Evolutionary conservation across 2,888 invertebrate genomes (phyloP).

Genomic region (Junonia oenone): DNA sequence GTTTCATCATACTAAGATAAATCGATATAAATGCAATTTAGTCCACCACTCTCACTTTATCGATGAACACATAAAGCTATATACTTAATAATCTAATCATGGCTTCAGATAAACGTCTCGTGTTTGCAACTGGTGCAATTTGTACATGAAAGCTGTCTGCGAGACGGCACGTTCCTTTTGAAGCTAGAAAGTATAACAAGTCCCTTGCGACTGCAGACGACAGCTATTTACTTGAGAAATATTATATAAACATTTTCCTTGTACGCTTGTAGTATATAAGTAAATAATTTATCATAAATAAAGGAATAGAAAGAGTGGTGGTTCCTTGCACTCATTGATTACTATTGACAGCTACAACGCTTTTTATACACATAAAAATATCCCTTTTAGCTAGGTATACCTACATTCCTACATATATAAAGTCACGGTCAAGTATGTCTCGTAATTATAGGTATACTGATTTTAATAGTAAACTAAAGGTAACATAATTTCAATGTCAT

Average conservation of each 20-base stretch:
- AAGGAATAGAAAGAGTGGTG: no score
- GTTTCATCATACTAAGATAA: neutral
- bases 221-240: slow-evolving; percentile 25
- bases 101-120: slow-evolving; percentile 12
- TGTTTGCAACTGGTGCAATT: slow-evolving; percentile 21
- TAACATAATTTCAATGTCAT: no score
- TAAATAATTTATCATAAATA: neutral
- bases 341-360: no score
- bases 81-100: slow-evolving; percentile 4
- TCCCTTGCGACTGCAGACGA: slow-evolving; percentile 26
- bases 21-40: neutral
- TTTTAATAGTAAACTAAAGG: no score
- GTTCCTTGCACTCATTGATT: neutral
- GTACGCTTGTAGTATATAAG: neutral
- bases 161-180: slow-evolving; percentile 39
- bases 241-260: slow-evolving; percentile 18
- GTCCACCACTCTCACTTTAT: neutral
- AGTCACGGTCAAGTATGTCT: no score
- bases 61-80: neutral
- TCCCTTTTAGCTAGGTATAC: no score
- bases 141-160: slow-evolving; percentile 42
- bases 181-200: slow-evolving; percentile 43
- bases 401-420: no score
- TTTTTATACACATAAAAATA: no score
- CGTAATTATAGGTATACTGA: no score